Base-by-base conservation (phyloP, 64 coral and sea anemone species). In the Montipora capricornis region DNA sequence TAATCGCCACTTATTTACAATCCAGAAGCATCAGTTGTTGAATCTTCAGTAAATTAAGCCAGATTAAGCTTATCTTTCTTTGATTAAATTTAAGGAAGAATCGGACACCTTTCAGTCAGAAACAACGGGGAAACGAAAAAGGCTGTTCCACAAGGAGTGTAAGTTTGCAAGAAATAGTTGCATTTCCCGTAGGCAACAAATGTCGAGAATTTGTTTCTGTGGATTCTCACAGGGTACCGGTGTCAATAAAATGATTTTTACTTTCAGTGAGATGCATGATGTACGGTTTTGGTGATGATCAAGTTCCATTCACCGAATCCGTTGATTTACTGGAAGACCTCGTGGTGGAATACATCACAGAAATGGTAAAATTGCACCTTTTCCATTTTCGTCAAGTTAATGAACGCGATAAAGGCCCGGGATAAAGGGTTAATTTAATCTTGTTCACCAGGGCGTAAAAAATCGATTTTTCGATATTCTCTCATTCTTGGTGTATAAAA, bases 221-320 rank as follows among this genome's bases (percentile, higher is more conserved):
- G 53, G 53, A 8, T 57, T 8, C 14, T 14, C 61, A 16, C 1
- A 64, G 9, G 15, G 37, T 37, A 37, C 37, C 37, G 37, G 37
- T 37, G 37, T 64, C 61, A 64, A 64, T 7, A 55, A 55, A 64
- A 73, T 29, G 15, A 74, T 49, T 80, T 95, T 68, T 76, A 15
- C 50, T 89, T 75, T 78, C 57, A 99, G 98, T 99, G 51, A 73
- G 95, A 84, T 99, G 98, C 19, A 99, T 99, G 98, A 99, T 99
- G 98, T 99, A 86, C 79, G 98, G 98, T 1, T 99, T 99, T 95
- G 98, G 98, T 68, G 98, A 99, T 93, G 98, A 99, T 47, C 98
- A 99, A 49, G 93, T 92, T 44, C 98, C 98, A 16, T 99, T 94
- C 47, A 99, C 98, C 67, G 98, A 99, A 58, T 96, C 98, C 26